Conservation (phyloP, 2,888 invertebrate genomes). For the Drosophila sordidula region DNA sequence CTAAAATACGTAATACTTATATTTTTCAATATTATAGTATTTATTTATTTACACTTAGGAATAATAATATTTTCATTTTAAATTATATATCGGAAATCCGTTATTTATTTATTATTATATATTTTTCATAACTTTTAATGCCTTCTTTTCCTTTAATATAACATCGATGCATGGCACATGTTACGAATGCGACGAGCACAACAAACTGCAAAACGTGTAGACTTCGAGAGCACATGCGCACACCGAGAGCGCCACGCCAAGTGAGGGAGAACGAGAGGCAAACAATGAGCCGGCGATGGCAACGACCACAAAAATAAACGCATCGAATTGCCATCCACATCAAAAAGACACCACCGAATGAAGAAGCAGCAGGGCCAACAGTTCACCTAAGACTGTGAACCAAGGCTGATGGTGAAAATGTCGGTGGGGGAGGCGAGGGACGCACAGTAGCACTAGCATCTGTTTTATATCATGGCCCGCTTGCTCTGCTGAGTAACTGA, state of each 20-base stretch:
- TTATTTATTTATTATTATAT: background rate
- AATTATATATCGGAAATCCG: too few relatives aligned
- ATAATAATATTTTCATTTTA: too few relatives aligned
- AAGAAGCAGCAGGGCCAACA: constrained; percentile 1
- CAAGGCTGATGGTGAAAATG: background rate
- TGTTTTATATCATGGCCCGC: constrained; percentile 65
- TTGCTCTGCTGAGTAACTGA: constrained; percentile 44
- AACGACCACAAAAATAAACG: constrained; percentile 64
- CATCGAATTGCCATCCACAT: constrained; percentile 56
- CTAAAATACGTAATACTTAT: too few relatives aligned
- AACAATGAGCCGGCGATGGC: constrained; percentile 47
- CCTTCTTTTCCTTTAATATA: background rate
- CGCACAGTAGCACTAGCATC: constrained; percentile 53
- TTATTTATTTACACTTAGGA: background rate
- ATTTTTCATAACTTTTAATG: background rate
- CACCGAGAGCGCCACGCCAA: constrained; percentile 17
- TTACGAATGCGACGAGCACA: constrained; percentile 73
- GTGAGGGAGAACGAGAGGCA: constrained; percentile 13
- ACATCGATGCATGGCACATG: constrained; percentile 35
- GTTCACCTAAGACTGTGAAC: background rate
- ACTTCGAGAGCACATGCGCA: constrained; percentile 68
- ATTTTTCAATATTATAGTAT: background rate
- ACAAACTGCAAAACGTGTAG: constrained; percentile 67
- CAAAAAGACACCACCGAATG: constrained; percentile 22
- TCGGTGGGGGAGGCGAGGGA: background rate